Conservation (phyloP, 2,113 vertebrate genomes). For the Anolis sagrei region DNA sequence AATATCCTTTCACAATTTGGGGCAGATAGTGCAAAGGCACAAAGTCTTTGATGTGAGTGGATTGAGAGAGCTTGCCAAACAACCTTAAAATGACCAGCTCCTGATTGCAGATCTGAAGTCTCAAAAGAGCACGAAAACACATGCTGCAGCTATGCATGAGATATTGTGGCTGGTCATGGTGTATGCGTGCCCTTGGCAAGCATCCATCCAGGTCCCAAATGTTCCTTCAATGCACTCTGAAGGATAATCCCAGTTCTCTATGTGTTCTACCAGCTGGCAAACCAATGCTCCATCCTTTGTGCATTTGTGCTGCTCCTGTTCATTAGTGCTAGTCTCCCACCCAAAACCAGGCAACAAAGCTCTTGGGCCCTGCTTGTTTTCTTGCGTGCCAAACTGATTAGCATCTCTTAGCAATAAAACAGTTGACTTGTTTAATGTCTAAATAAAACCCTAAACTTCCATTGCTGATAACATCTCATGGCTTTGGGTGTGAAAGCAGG, state of each 20-base stretch:
- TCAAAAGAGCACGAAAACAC: not conserved
- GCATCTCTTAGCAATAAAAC: conserved; percentile 60
- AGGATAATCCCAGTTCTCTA: not conserved
- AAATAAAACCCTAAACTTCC: conserved; percentile 58
- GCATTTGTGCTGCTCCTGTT: not conserved
- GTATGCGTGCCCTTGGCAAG: not conserved
- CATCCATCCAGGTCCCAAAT: not conserved
- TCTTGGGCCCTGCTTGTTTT: conserved; percentile 2
- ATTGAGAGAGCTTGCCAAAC: not conserved
- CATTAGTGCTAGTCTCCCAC: not conserved
- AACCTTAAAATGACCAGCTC: too few relatives aligned
- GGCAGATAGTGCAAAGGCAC: not conserved
- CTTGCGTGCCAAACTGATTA: conserved; percentile 37
- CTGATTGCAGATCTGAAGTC: not conserved
- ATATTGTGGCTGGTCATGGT: not conserved
- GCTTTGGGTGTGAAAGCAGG: conserved; percentile 33
- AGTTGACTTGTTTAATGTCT: conserved; percentile 43
- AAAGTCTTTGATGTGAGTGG: not conserved
- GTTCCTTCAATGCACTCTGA: not conserved
- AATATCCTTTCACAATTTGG: not conserved
- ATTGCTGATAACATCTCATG: conserved; percentile 50
- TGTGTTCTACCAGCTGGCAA: not conserved
- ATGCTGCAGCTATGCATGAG: not conserved
- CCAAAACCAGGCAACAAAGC: accelerated
- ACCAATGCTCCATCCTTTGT: not conserved